Percentiles rank a stretch among this genome's conserved stretches.
Conservation (phyloP, 1,140 invertebrate species). For the Drosophila kikkawai region DNA sequence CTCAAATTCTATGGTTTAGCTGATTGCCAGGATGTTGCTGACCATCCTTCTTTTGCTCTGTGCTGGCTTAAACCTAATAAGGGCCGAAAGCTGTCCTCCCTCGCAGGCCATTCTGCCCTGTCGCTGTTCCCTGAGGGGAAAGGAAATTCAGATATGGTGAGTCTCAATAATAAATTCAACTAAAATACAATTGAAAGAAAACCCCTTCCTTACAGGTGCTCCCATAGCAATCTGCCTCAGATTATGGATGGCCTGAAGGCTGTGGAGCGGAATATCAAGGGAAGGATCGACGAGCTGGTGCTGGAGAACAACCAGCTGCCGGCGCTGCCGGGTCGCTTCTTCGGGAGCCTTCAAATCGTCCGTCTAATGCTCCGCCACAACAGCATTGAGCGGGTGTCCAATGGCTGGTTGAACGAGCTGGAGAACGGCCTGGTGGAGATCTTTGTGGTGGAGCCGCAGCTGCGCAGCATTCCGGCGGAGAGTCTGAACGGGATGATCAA, state of each 20-base stretch:
- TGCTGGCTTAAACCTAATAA: slow-evolving; percentile 22
- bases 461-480: slow-evolving; percentile 91
- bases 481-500: slow-evolving; percentile 90
- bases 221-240: slow-evolving; percentile 92
- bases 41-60: slow-evolving; percentile 44
- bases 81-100: slow-evolving; percentile 85
- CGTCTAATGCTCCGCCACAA: slow-evolving; percentile 93
- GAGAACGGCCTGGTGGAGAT: slow-evolving; percentile 92
- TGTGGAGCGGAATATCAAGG: slow-evolving; percentile 88
- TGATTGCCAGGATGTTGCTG: slow-evolving; percentile 31
- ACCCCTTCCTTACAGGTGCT: slow-evolving; percentile 89
- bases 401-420: slow-evolving; percentile 91
- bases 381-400: slow-evolving; percentile 91
- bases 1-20: slow-evolving; percentile 25
- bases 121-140: slow-evolving; percentile 85
- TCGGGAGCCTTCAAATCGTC: slow-evolving; percentile 90
- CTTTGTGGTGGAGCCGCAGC: slow-evolving; percentile 92
- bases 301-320: slow-evolving; percentile 94
- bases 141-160: slow-evolving; percentile 86
- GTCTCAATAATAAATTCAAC: background rate
- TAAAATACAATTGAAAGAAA: background rate
- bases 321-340: slow-evolving; percentile 91
- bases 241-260: slow-evolving; percentile 90
- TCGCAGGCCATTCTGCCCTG: slow-evolving; percentile 86
- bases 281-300: slow-evolving; percentile 93